A percentile compares a stretch with the other conserved stretches of the same genome.
phyloP scores from a whole-genome alignment of 2,888 invertebrate species.

The Nemoura dubitans region DNA sequence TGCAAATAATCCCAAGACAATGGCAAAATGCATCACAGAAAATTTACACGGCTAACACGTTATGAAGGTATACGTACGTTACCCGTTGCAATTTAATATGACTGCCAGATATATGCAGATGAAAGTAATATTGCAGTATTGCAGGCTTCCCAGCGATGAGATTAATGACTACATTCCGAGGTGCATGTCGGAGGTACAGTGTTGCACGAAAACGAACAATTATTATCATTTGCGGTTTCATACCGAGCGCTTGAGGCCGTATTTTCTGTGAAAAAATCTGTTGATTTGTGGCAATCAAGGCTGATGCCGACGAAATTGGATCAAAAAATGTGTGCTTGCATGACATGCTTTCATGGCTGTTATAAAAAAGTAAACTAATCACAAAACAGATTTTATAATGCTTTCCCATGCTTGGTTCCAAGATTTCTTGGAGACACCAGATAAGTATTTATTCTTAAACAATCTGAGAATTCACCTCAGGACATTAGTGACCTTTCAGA shows the following conservation, averaged over 20 bases:
- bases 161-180: not conserved
- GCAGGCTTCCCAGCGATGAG: not conserved
- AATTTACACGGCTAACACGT: not conserved
- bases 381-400: not conserved
- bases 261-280: not conserved
- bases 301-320: not conserved
- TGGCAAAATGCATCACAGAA: not conserved
- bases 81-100: not conserved
- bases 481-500: not conserved
- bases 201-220: not conserved
- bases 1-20: not conserved
- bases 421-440: not conserved
- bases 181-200: not conserved
- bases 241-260: not conserved
- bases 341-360: not conserved
- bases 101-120: not conserved
- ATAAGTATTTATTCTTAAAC: not conserved
- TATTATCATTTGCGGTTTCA: not conserved
- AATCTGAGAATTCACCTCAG: not conserved
- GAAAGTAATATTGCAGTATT: not conserved
- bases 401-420: not conserved
- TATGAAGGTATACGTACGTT: not conserved
- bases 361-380: not conserved
- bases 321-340: not conserved
- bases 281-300: constrained; percentile 12